A percentile compares a stretch with the other conserved stretches of the same genome.
Evolutionary conservation across 2,797 vertebrate species (phyloP).

Genomic region (Gallinago solitaria): DNA sequence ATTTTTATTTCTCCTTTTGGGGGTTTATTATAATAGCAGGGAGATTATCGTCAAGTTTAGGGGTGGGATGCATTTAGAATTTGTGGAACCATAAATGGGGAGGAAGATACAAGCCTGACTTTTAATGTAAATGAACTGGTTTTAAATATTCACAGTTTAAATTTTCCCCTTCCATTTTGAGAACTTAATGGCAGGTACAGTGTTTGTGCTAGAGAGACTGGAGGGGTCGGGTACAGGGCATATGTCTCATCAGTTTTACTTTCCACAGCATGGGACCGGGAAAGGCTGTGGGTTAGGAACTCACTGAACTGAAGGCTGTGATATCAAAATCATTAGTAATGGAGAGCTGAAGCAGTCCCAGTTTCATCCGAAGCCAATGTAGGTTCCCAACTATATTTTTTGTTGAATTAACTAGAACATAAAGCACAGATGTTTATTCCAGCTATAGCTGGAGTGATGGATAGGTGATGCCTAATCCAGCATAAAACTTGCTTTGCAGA

Average conservation of each 20-base stretch:
- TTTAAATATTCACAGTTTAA: neutral
- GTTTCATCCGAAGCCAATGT: neutral
- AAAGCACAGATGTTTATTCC: neutral
- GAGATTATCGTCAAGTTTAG: neutral
- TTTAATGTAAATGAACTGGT: neutral
- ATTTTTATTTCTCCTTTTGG: neutral
- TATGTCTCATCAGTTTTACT: neutral
- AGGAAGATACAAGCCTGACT: neutral
- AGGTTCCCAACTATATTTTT: neutral
- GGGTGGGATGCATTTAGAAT: neutral
- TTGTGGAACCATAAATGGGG: neutral
- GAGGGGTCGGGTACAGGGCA: too few relatives aligned
- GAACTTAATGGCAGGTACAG: neutral
- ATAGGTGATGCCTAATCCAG: neutral
- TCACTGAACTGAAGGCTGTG: neutral
- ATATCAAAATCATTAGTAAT: neutral
- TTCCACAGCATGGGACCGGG: neutral
- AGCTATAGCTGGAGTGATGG: neutral
- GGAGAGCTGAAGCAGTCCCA: neutral
- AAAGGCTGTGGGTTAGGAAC: neutral
- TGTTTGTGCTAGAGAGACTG: rapidly evolving
- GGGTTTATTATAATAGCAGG: neutral
- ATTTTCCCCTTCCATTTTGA: neutral
- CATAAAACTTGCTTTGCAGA: neutral
- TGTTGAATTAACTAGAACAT: neutral